Percentiles rank a stretch among this genome's conserved stretches.
phyloP scores from a whole-genome alignment of 2,888 invertebrate species.

The Tetragonisca angustula region DNA sequence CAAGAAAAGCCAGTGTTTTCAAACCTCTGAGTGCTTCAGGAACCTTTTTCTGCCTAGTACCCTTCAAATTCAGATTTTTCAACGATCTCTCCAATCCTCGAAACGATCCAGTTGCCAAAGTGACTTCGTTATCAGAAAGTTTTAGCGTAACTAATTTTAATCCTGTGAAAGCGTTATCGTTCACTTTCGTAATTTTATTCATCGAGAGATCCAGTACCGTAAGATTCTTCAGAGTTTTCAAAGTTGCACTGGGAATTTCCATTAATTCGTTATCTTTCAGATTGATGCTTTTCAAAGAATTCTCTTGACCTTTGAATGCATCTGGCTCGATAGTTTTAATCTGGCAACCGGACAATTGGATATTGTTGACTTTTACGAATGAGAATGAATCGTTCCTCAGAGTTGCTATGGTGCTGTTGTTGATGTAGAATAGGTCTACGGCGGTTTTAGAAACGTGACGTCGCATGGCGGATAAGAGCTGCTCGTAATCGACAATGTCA shows the following conservation, averaged over 20 bases:
- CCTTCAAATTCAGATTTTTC: conserved; percentile 95
- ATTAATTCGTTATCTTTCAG: conserved; percentile 92
- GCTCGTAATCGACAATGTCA: conserved; percentile 93
- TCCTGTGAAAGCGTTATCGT: conserved; percentile 91
- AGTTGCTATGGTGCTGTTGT: conserved; percentile 92
- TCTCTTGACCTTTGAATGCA: conserved; percentile 94
- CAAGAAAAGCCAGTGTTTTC: conserved; percentile 92
- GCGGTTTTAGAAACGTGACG: conserved; percentile 87
- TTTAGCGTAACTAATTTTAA: conserved; percentile 92
- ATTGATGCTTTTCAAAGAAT: conserved; percentile 92
- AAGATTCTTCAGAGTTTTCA: conserved; percentile 89
- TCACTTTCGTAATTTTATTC: conserved; percentile 90
- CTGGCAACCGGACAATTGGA: conserved; percentile 93
- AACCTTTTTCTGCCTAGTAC: conserved; percentile 91
- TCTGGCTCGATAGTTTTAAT: conserved; percentile 89
- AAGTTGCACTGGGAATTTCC: conserved; percentile 90
- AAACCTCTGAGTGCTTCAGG: conserved; percentile 92
- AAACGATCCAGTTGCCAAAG: conserved; percentile 89
- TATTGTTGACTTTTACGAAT: conserved; percentile 90
- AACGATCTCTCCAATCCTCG: conserved; percentile 92
- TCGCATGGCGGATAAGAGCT: conserved; percentile 90
- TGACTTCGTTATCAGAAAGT: conserved; percentile 94
- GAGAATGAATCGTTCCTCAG: conserved; percentile 89
- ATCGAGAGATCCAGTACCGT: conserved; percentile 93
- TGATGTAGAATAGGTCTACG: conserved; percentile 94